A percentile compares a stretch with the other conserved stretches of the same genome.
Conservation (phyloP, 2,797 vertebrate genomes). For the Sebastes umbrosus region DNA sequence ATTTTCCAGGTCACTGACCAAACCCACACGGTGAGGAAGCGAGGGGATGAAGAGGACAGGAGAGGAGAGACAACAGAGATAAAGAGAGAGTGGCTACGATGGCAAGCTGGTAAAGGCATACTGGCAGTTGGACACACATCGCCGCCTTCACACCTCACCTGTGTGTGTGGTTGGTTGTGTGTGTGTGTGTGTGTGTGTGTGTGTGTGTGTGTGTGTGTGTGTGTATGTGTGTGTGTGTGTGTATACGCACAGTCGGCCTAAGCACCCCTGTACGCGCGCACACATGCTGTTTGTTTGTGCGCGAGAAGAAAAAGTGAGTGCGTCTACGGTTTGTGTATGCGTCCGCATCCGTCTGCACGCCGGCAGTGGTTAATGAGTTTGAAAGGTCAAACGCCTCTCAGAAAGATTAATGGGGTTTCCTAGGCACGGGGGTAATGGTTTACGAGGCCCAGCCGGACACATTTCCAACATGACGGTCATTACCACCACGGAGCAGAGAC, state of each 20-base stretch:
- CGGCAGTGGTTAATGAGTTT: slow-evolving; percentile 78
- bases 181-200: background rate
- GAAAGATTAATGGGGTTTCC: slow-evolving; percentile 80
- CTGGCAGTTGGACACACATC: slow-evolving; percentile 50
- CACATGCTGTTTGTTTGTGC: background rate
- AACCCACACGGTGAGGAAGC: slow-evolving; percentile 55
- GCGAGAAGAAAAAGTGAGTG: background rate
- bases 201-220: background rate
- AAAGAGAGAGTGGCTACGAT: slow-evolving; percentile 1
- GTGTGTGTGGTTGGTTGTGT: background rate
- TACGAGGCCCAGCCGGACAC: slow-evolving; percentile 62
- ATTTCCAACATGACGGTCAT: slow-evolving; percentile 62
- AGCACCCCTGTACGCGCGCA: background rate
- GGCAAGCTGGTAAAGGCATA: slow-evolving; percentile 43
- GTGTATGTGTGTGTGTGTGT: background rate
- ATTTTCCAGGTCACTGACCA: slow-evolving; percentile 82
- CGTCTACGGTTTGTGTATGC: slow-evolving; percentile 18
- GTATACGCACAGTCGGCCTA: background rate
- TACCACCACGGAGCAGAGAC: slow-evolving; percentile 30
- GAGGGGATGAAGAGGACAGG: slow-evolving; percentile 37
- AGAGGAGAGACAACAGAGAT: slow-evolving; percentile 11
- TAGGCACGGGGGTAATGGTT: slow-evolving; percentile 57
- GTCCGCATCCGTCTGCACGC: slow-evolving; percentile 37
- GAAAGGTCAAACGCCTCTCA: slow-evolving; percentile 83
- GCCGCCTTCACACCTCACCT: slow-evolving; percentile 11